A percentile compares a stretch with the other conserved stretches of the same genome.
These are phyloP conservation scores for Laspeyria flexula DNA, from an alignment of 2,888 invertebrate genomes.

Conservation along the genomic window DNA sequence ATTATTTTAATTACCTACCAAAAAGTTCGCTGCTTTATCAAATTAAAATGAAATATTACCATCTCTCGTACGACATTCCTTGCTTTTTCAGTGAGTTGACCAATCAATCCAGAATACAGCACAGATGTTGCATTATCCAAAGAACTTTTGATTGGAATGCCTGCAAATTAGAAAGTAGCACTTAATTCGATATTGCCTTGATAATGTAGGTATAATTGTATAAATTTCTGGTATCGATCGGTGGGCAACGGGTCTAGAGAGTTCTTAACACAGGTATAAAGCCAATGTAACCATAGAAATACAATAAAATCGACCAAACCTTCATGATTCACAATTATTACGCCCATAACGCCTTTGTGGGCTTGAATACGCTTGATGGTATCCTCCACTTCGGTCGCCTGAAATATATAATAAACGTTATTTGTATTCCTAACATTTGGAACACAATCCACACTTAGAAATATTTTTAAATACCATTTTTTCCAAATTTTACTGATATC, in stretches of 20 bases:
- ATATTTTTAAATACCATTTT: conserved; percentile 35
- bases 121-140: conserved; percentile 98
- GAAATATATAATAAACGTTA: conserved; percentile 46
- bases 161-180: conserved; percentile 69
- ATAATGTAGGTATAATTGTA: no score
- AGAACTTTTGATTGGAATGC: conserved; percentile 96
- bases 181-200: neutral
- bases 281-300: conserved; percentile 50
- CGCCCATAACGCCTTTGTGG: conserved; percentile 98
- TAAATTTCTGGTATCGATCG: conserved; percentile 15
- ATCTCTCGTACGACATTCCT: conserved; percentile 97
- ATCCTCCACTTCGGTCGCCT: conserved; percentile 97
- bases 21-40: neutral
- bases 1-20: no score
- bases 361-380: conserved; percentile 98
- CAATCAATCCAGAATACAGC: conserved; percentile 96
- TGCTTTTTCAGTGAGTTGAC: conserved; percentile 96
- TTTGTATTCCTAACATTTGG: neutral
- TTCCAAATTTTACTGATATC: conserved; percentile 1
- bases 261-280: conserved; percentile 14
- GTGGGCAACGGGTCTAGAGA: neutral
- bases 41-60: conserved; percentile 54
- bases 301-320: conserved; percentile 88
- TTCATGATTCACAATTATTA: conserved; percentile 98
- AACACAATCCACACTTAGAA: neutral